Base-by-base conservation (phyloP, 1,140 invertebrate genomes). In the Drosophila subobscura region DNA sequence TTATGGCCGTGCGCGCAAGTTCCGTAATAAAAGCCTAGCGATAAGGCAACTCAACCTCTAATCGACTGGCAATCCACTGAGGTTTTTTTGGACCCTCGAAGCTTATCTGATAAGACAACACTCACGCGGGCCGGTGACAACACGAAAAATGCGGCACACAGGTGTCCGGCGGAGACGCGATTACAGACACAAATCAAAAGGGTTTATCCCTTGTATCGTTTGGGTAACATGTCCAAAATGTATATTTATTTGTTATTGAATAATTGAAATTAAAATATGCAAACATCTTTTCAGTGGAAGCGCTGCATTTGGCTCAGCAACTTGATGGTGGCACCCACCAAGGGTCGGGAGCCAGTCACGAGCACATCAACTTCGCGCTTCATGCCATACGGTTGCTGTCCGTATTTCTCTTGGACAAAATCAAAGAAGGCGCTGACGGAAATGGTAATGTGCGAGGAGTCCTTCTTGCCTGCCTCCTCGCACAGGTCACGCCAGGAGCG, bases 341-440 rank as follows among this genome's bases (percentile, higher is more conserved):
- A 92, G 93, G 98, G 96, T 55, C 99, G 91, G 33, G 98, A 99
- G 2, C 98, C 98, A 7, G 97, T 98, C 1, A 98, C 93, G 14
- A 99, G 92, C 5, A 99, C 92, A 75, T 96, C 93, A n/a, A 94
- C 22, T 14, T 88, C 92, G 60, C 91, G 64, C 20, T 71, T 57
- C 59, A 70, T 92, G 5, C 83, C 83, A 23, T 88, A 88, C 2
- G 60, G 45, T 7, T 79, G 78, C 2, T 75, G 63, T 23, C 80
- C 92, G 60, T 81, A 81, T 40, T 76, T 76, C 0, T 79, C 64
- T 10, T 75, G 59, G 16, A 92, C 76, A 47, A 78, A 81, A 10
- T 92, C 74, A 33, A 91, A 86, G 49, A 74, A 76, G 20, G 88
- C 53, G 0, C 52, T 23, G 3, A 91, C 72, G 2, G 86, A 73